Conservation (phyloP, 2,797 vertebrate genomes). For the Clamator glandarius region DNA sequence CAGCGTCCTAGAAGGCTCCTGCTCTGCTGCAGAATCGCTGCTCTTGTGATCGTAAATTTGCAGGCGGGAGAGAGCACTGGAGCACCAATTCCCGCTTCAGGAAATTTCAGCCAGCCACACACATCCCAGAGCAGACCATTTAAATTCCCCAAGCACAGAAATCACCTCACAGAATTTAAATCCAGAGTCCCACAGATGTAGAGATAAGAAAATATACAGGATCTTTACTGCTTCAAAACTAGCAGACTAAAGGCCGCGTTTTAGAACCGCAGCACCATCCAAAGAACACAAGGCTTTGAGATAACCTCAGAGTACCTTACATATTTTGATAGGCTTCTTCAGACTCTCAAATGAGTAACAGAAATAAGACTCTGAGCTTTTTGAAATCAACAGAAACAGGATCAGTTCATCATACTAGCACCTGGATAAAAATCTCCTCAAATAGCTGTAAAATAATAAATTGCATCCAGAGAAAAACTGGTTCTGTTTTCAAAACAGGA, state of each 20-base stretch:
- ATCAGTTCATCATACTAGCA: background rate
- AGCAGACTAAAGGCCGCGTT: background rate
- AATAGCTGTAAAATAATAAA: background rate
- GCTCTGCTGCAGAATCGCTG: background rate
- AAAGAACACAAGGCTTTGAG: background rate
- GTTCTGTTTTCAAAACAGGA: background rate
- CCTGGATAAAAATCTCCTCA: background rate
- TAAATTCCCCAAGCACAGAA: background rate
- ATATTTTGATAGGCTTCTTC: background rate
- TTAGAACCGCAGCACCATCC: background rate
- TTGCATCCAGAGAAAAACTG: background rate
- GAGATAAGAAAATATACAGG: background rate
- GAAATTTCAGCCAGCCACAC: background rate
- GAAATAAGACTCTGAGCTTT: background rate
- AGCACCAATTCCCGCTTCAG: background rate
- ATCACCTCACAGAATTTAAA: background rate
- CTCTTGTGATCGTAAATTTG: background rate
- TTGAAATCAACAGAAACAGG: background rate
- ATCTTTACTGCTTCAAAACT: background rate
- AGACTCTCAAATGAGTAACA: background rate
- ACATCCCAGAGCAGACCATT: background rate
- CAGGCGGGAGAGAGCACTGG: background rate
- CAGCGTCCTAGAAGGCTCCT: background rate
- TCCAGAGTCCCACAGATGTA: background rate
- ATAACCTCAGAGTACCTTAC: fast-evolving